A percentile compares a stretch with the other conserved stretches of the same genome.
Conservation (phyloP, 2,113 vertebrate genomes). For the Strigops habroptila region DNA sequence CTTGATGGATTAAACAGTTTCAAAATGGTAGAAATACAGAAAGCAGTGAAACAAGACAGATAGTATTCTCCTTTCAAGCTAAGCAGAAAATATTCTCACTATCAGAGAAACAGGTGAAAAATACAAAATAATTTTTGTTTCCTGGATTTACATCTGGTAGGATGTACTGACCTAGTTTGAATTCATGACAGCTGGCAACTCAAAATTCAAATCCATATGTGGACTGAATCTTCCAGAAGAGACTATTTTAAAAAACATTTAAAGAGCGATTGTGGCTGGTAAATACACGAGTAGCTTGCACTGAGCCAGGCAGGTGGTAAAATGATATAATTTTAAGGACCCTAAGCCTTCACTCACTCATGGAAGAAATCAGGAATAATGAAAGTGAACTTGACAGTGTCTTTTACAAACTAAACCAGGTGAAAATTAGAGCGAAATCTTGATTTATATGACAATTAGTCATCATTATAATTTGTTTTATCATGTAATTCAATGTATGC, state of each 20-base stretch:
- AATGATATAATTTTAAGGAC: background rate
- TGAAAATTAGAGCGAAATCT: background rate
- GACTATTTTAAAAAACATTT: background rate
- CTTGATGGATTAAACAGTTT: conserved; percentile 78
- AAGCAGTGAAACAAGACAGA: conserved; percentile 64
- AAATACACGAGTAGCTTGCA: background rate
- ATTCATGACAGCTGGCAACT: background rate
- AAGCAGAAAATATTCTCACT: background rate
- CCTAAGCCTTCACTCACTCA: background rate
- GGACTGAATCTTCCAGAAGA: background rate
- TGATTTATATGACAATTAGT: background rate
- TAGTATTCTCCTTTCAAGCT: background rate
- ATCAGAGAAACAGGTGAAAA: conserved; percentile 34
- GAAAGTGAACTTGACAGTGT: background rate
- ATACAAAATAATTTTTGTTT: background rate
- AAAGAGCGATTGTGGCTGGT: background rate
- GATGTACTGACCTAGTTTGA: background rate
- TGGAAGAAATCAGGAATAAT: background rate
- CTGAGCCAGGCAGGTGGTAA: background rate
- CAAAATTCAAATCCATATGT: background rate
- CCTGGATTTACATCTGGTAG: background rate
- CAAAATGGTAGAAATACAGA: conserved; percentile 62
- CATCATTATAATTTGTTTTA: background rate
- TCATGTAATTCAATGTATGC: background rate
- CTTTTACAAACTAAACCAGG: background rate